Base-by-base conservation (phyloP, 1,140 invertebrate genomes). In the Eubasilissa regina region DNA sequence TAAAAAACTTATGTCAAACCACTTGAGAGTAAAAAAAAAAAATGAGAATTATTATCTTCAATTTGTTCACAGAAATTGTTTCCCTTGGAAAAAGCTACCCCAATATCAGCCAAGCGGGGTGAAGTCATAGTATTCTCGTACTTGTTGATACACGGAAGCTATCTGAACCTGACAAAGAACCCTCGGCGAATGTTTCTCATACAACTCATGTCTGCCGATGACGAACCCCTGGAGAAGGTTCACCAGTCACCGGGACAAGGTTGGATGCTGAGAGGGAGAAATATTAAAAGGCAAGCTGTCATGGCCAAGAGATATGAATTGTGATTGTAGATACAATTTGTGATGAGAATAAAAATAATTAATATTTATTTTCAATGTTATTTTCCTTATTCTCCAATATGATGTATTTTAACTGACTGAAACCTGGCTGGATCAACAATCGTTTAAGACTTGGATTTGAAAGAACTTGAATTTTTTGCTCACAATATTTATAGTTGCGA, bases 41-140 rank as follows among this genome's bases (percentile, higher is more conserved):
- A n/a, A n/a, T n/a, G n/a, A 35, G 25, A 35, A 35, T 35, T 3
- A 58, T 17, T 10, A 7, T 10, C 17, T 8, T 25, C 25, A 62
- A 7, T 43, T 62, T 11, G 58, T 12, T 85, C 83, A 6, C 81
- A 91, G 81, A 87, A 90, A 74, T 85, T 89, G 80, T 93, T 89
- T 79, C 89, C 91, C 0, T 83, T 93, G 0, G 87, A 89, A 12
- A 87, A 87, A 48, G 92, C 91, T 0, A 89, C 86, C 0, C 90
- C 92, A 4, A 85, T 93, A 0, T 75, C 84, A 0, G 91, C 91
- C 0, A 88, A 89, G 72, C 88, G 88, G 19, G 91, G 91, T 0
- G 90, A 93, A 47, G 85, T 93, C 3, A 85, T 92, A 6, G 86
- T 93, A 25, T 93, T 93, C 83, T 92, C 91, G 0, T 93, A 93